These are phyloP conservation scores for Arrhopalites spinosus DNA, from an alignment of 2,888 invertebrate species.

Conservation along the genomic window DNA sequence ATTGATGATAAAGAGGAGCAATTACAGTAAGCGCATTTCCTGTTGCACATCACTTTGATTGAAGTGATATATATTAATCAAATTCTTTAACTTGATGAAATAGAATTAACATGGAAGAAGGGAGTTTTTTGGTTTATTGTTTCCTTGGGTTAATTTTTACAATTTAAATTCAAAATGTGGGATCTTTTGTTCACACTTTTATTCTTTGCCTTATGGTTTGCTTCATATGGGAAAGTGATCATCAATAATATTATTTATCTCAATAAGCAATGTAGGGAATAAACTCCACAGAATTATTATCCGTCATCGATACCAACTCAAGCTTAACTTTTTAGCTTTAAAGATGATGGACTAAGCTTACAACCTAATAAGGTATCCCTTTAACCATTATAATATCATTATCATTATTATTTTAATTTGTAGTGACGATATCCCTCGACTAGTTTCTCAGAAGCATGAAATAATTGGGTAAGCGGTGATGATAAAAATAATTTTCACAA, in stretches of 20 bases:
- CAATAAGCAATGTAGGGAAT: no score
- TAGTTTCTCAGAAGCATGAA: conserved; percentile 63
- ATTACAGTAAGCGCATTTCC: conserved; percentile 70
- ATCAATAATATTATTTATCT: no score
- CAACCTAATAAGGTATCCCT: no score
- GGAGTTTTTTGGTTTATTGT: background rate
- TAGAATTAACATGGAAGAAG: no score
- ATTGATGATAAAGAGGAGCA: conserved; percentile 86
- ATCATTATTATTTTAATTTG: conserved; percentile 8
- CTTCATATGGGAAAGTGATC: no score
- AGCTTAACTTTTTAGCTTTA: background rate
- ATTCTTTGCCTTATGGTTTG: no score
- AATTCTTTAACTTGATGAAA: background rate
- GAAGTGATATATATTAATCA: background rate
- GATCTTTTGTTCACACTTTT: no score
- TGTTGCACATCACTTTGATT: background rate
- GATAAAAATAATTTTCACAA: background rate
- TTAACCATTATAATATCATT: background rate
- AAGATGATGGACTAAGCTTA: background rate
- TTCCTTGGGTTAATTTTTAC: no score
- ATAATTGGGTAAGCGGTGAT: conserved; percentile 62
- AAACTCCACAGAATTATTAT: no score
- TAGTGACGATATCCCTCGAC: conserved; percentile 61
- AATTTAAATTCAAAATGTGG: no score
- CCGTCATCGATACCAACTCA: no score